Conservation (phyloP, 2,113 vertebrate species). For the Chionis minor region DNA sequence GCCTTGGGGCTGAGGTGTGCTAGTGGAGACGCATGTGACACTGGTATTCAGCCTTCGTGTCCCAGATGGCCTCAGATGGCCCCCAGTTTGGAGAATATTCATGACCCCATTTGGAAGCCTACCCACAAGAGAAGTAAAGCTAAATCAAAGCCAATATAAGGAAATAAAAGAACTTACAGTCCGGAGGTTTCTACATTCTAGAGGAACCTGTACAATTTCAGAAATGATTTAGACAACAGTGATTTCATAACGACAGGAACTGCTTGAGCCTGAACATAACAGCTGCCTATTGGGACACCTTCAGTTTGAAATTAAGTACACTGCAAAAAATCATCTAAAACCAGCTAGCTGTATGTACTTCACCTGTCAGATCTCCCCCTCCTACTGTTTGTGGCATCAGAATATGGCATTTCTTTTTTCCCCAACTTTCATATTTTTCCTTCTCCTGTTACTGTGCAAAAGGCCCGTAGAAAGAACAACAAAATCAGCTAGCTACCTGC, state of each 20-base stretch:
- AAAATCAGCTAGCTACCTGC: neutral
- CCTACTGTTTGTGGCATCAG: neutral
- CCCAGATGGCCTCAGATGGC: neutral
- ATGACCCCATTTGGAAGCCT: neutral
- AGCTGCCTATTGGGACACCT: neutral
- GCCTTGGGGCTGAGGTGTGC: neutral
- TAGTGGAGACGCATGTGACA: neutral
- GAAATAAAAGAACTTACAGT: neutral
- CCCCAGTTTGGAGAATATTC: neutral
- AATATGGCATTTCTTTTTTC: neutral
- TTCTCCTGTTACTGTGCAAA: neutral
- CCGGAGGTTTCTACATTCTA: neutral
- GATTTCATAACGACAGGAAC: rapidly evolving
- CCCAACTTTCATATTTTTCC: neutral
- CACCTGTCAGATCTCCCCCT: neutral
- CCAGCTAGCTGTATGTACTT: neutral
- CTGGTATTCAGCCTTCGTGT: neutral
- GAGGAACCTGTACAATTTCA: neutral
- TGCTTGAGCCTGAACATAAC: neutral
- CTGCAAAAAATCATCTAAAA: neutral
- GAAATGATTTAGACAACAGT: neutral
- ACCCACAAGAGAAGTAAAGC: neutral
- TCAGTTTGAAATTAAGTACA: neutral
- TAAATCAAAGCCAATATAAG: neutral
- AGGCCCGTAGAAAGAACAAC: neutral